A percentile compares a stretch with the other conserved stretches of the same genome.
Conservation (phyloP, 2,888 invertebrate species). For the Philonicus albiceps region DNA sequence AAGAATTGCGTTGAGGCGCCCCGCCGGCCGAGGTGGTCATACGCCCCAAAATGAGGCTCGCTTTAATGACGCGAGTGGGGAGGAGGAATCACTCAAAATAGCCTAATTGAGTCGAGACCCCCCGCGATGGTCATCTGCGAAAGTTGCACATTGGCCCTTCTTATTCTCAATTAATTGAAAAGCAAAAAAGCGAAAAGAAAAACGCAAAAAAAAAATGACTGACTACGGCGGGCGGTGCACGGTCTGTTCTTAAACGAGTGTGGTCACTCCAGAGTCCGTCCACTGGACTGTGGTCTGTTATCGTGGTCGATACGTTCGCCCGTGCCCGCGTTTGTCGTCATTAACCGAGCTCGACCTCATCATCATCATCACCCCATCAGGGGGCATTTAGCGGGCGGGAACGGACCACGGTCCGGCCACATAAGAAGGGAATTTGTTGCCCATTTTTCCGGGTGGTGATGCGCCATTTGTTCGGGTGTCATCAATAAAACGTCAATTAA, state of each 20-base stretch:
- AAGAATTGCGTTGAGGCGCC: not conserved
- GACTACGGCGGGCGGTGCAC: not conserved
- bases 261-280: not conserved
- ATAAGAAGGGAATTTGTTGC: not conserved
- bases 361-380: conserved; percentile 19
- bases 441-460: not conserved
- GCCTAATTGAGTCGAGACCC: conserved; percentile 10
- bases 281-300: not conserved
- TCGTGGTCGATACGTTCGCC: not conserved
- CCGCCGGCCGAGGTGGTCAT: not conserved
- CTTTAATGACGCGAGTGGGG: not conserved
- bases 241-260: not conserved
- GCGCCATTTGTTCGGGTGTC: conserved; percentile 29
- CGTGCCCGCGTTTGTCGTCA: not conserved
- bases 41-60: not conserved
- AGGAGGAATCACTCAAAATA: conserved; percentile 20
- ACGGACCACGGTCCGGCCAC: not conserved
- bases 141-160: not conserved
- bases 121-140: not conserved
- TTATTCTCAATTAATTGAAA: not conserved
- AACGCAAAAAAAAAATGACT: not conserved
- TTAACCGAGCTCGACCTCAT: conserved; percentile 5
- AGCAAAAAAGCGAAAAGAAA: not conserved
- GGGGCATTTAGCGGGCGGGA: not conserved
- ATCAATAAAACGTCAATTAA: conserved; percentile 38